Evolutionary conservation across 2,888 invertebrate species (phyloP).

Genomic region (Coleophora flavipennella): DNA sequence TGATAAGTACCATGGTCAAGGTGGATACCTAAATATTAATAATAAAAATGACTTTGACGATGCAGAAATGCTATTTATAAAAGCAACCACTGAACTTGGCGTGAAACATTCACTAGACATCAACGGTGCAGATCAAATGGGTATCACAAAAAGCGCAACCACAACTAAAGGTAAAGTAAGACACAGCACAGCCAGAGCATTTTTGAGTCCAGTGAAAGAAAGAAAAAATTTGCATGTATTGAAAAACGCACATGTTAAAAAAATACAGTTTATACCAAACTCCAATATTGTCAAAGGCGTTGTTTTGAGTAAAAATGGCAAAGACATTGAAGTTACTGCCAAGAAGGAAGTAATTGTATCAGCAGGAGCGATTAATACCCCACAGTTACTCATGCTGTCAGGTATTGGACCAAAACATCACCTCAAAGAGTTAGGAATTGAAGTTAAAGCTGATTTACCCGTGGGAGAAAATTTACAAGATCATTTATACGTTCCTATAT

Average conservation of each 20-base stretch:
- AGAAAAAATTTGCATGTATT: conserved; percentile 55
- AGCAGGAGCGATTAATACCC: conserved; percentile 63
- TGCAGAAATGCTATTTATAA: conserved; percentile 35
- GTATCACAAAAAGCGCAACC: conserved; percentile 50
- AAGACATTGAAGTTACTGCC: conserved; percentile 37
- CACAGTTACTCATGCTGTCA: conserved; percentile 64
- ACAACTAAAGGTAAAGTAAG: conserved; percentile 59
- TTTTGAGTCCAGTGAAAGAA: conserved; percentile 44
- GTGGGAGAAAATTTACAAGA: conserved; percentile 70
- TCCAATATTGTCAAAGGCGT: conserved; percentile 57
- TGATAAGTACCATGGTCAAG: conserved; percentile 37
- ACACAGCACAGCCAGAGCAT: conserved; percentile 69
- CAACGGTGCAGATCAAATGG: conserved; percentile 59
- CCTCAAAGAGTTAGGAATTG: conserved; percentile 41
- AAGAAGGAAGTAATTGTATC: conserved; percentile 66
- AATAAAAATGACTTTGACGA: conserved; percentile 22
- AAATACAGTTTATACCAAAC: conserved; percentile 61
- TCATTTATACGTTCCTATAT: conserved; percentile 52
- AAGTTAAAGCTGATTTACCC: conserved; percentile 50
- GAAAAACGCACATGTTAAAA: conserved; percentile 66
- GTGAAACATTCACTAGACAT: conserved; percentile 37
- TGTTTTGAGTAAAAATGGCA: conserved; percentile 39
- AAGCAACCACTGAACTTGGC: conserved; percentile 58
- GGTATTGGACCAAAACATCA: conserved; percentile 64
- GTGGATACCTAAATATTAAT: conserved; percentile 52